These are phyloP conservation scores for Dendroctonus valens DNA, from an alignment of 1,140 invertebrate genomes.

Conservation along the genomic window DNA sequence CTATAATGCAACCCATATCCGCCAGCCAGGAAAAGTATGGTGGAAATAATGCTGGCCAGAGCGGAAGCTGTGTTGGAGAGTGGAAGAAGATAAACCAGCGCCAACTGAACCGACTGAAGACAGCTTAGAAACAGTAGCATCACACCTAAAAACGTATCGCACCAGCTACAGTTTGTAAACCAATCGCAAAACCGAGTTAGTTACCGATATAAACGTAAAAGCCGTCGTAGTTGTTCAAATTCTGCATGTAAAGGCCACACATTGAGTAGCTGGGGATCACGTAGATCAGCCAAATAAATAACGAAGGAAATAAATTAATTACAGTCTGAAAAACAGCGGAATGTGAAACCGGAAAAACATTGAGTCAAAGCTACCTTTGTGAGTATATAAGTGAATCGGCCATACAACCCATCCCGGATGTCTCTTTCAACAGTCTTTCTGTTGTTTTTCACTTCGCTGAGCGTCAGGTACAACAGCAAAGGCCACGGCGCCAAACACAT, in stretches of 20 bases:
- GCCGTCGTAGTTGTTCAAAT: slow-evolving; percentile 61
- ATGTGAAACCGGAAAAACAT: neutral
- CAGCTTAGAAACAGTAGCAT: slow-evolving; percentile 76
- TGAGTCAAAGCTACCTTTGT: slow-evolving; percentile 61
- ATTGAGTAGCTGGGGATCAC: slow-evolving; percentile 86
- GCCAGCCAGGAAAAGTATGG: slow-evolving; percentile 63
- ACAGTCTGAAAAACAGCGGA: slow-evolving; percentile 54
- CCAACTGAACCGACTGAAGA: slow-evolving; percentile 68
- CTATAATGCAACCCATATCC: slow-evolving; percentile 71
- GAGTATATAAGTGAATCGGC: slow-evolving; percentile 73
- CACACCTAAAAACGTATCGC: slow-evolving; percentile 56
- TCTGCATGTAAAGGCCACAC: slow-evolving; percentile 74
- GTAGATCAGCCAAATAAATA: slow-evolving; percentile 75
- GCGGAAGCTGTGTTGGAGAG: slow-evolving; percentile 59
- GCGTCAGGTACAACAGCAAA: slow-evolving; percentile 64
- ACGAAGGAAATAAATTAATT: slow-evolving; percentile 62
- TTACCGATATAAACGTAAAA: slow-evolving; percentile 75
- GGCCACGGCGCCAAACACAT: slow-evolving; percentile 78
- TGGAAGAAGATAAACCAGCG: slow-evolving; percentile 65
- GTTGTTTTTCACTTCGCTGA: slow-evolving; percentile 67
- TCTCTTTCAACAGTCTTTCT: slow-evolving; percentile 74
- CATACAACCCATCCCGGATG: slow-evolving; percentile 75
- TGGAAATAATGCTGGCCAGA: slow-evolving; percentile 62
- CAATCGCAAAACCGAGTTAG: slow-evolving; percentile 10
- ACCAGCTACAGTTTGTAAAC: neutral